A percentile compares a stretch with the other conserved stretches of the same genome.
Evolutionary conservation across 2,888 invertebrate genomes (phyloP).

Genomic region (Eristalis pertinax): DNA sequence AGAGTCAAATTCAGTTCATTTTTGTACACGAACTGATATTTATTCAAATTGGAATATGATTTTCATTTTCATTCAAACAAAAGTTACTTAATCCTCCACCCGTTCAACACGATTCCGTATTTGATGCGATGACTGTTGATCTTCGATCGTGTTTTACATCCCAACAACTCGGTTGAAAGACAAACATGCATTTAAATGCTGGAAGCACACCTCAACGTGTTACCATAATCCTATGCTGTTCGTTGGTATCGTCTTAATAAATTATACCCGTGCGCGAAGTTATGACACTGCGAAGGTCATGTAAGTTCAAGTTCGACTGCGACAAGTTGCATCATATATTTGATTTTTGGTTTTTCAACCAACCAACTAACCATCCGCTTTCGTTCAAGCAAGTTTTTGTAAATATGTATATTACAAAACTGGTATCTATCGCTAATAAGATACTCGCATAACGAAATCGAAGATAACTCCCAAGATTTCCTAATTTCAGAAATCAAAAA

Average conservation of each 20-base stretch:
- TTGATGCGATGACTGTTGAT: not conserved
- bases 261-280: constrained; percentile 30
- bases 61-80: not conserved
- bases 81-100: not conserved
- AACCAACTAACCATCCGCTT: constrained; percentile 3
- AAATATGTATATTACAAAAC: constrained; percentile 51
- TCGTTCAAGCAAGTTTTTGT: constrained; percentile 19
- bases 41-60: not conserved
- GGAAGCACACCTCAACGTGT: not conserved
- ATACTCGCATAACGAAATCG: constrained; percentile 38
- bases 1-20: not conserved
- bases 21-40: not conserved
- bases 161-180: not conserved
- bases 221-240: not conserved
- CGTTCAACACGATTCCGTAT: not conserved
- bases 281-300: constrained; percentile 55
- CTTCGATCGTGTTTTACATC: not conserved
- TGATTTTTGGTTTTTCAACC: not conserved
- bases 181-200: not conserved
- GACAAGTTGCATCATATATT: constrained; percentile 52
- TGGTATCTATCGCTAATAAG: constrained; percentile 54
- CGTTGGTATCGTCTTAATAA: constrained; percentile 27
- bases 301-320: constrained; percentile 65
- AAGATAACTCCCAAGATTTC: constrained; percentile 41
- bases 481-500: constrained; percentile 29